phyloP scores from a whole-genome alignment of 2,888 invertebrate genomes.

The Drosophila mimica region DNA sequence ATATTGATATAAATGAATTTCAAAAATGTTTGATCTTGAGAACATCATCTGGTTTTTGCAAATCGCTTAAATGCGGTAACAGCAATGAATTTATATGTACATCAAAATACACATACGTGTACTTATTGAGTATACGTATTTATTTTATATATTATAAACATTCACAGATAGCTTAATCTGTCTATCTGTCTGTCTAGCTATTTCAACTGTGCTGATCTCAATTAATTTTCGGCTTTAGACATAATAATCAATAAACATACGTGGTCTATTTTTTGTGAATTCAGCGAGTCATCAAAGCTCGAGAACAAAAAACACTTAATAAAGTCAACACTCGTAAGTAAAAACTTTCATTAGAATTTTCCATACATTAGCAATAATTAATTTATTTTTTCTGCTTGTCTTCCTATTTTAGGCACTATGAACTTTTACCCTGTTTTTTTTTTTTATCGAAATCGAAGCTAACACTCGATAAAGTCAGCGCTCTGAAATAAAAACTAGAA shows the following conservation, averaged over 20 bases:
- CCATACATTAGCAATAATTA: not conserved
- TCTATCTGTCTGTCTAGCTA: not conserved
- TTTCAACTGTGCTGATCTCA: conserved; percentile 1
- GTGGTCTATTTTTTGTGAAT: too few relatives aligned
- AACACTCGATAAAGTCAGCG: not conserved
- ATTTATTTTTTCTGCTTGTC: not conserved
- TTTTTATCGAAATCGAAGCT: not conserved
- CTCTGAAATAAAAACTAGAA: not conserved
- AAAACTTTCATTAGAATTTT: not conserved
- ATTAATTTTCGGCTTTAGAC: too few relatives aligned
- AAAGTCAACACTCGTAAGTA: not conserved
- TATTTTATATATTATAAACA: not conserved
- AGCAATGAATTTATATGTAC: not conserved
- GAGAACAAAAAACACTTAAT: not conserved
- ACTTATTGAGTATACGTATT: not conserved
- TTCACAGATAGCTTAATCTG: not conserved
- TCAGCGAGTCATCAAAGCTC: too few relatives aligned
- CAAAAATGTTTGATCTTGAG: not conserved
- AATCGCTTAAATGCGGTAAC: not conserved
- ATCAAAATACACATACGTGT: not conserved
- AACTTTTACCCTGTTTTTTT: not conserved
- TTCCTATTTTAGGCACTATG: not conserved
- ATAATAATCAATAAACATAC: not conserved
- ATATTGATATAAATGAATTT: too few relatives aligned
- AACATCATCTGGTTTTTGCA: not conserved